phyloP scores from a whole-genome alignment of 2,113 vertebrate genomes.

The Engraulis encrasicolus region DNA sequence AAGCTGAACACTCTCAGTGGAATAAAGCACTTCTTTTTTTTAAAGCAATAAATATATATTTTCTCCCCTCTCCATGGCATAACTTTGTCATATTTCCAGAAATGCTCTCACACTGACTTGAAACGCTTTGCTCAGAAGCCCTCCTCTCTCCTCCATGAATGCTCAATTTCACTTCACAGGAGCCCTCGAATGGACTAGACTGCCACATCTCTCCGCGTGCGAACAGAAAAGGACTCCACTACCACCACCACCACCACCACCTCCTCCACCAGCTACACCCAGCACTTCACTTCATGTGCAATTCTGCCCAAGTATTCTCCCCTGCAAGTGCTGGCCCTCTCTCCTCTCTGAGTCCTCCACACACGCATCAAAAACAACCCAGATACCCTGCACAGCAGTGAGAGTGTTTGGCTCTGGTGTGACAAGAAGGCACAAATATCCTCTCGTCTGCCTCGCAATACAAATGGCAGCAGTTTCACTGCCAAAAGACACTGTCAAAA shows the following conservation, averaged over 20 bases:
- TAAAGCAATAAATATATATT: neutral
- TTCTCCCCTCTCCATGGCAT: neutral
- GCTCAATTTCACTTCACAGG: constrained; percentile 5
- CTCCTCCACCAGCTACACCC: too few species aligned
- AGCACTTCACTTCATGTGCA: neutral
- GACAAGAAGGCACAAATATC: neutral
- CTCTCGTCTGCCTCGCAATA: neutral
- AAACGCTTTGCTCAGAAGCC: neutral
- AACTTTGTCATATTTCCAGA: neutral
- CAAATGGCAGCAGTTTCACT: neutral
- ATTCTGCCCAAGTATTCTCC: neutral
- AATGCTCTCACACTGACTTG: neutral
- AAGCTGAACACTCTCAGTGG: neutral
- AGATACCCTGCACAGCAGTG: neutral
- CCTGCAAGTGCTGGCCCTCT: neutral
- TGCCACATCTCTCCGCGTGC: neutral
- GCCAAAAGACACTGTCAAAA: neutral
- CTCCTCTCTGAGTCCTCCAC: neutral
- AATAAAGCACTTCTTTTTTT: neutral
- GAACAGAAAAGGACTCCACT: neutral
- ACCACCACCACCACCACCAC: too few species aligned
- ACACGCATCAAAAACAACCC: neutral
- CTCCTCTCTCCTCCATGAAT: neutral
- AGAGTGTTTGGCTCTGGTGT: neutral
- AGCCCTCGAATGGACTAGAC: neutral